These are phyloP conservation scores for Gambusia yucatana DNA, from an alignment of 2,797 vertebrate genomes.

Conservation along the genomic window DNA sequence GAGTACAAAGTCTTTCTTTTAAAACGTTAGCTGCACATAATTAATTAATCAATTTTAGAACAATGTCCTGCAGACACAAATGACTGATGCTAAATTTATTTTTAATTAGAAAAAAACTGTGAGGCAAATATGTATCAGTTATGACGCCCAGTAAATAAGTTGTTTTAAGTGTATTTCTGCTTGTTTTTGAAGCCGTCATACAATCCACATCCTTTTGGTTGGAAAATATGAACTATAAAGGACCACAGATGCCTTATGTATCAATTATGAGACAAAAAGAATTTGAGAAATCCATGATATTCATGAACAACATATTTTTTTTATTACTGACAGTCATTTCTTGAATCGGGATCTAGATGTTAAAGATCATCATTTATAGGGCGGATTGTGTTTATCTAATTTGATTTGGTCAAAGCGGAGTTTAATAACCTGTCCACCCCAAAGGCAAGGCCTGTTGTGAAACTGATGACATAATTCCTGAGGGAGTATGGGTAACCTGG, in stretches of 20 bases:
- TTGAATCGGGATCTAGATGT: not conserved
- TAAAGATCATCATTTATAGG: not conserved
- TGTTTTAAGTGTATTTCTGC: not conserved
- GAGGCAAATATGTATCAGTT: not conserved
- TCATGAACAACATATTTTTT: not conserved
- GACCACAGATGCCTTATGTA: not conserved
- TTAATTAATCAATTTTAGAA: not conserved
- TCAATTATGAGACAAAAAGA: not conserved
- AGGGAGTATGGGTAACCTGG: not conserved
- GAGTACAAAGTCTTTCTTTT: not conserved
- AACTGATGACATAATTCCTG: slow-evolving; percentile 8
- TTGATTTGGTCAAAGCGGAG: not conserved
- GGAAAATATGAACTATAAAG: not conserved
- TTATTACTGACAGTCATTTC: not conserved
- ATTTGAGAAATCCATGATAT: not conserved
- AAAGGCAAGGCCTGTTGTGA: not conserved
- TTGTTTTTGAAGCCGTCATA: not conserved
- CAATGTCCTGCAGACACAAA: not conserved
- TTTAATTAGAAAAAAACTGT: not conserved
- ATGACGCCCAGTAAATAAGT: not conserved
- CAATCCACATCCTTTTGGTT: not conserved
- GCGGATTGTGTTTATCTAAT: not conserved
- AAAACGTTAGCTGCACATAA: not conserved
- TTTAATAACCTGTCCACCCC: not conserved
- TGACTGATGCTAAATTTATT: not conserved